Base-by-base conservation (phyloP, 2,113 vertebrate species). In the Edolisoma coerulescens region DNA sequence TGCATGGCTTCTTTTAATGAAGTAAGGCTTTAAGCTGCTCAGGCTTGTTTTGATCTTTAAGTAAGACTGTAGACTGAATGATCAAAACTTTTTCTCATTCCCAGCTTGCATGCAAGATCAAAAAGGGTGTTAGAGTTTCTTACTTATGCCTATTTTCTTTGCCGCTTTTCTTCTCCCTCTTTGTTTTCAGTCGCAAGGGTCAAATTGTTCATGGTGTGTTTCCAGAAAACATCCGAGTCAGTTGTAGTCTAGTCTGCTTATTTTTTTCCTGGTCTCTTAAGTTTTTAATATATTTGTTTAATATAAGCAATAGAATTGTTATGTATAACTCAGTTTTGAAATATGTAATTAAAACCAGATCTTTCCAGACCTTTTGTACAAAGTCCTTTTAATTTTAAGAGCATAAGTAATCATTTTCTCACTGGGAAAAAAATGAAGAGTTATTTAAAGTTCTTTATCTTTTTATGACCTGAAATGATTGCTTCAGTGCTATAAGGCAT, bases 401-500 rank as follows among this genome's bases (percentile, higher is more conserved):
- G 75, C 23, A 17, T 63, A 92, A 96, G 69, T 79, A 90, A 90
- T 84, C 0, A 42, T 77, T 86, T 92, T 90, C 68, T 96, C 60
- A 26, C 56, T 86, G 52, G 45, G 32, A 28, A 76, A 81, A 83
- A 77, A 87, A 54, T 13, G 6, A 35, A 27, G 54, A 78, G 52
- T 71, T 93, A 76, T 64, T 93, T 81, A 33, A 90, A 81, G 52
- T 74, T 93, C 50, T 95, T 86, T 94, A 86, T 91, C 83, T 87
- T 81, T 95, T 90, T 90, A 88, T 95, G 92, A 75, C 76, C 83
- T 88, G n/a, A 88, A 94, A 47, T 20, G n/a, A 88, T 95, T 87
- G 74, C 49, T 90, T 84, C 44, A 79, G 71, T 82, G 78, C 45
- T 87, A 5, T 53, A 64, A 94, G 67, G 35, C 89, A 26, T 87